phyloP scores from a whole-genome alignment of 2,888 invertebrate genomes.

The Habroteleia sp. region DNA sequence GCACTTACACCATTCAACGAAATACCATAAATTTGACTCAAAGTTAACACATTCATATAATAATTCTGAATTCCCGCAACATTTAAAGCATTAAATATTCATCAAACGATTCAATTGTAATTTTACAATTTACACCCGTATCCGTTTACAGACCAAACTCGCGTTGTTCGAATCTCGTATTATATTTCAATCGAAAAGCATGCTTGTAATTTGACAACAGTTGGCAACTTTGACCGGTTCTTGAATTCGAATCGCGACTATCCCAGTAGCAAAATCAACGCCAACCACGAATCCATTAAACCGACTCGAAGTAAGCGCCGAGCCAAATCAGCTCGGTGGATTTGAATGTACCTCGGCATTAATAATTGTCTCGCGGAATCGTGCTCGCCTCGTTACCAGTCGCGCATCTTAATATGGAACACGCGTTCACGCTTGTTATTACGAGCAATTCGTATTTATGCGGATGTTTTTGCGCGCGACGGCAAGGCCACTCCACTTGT shows the following conservation, averaged over 20 bases:
- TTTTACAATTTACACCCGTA: too few relatives aligned
- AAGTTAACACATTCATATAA: too few relatives aligned
- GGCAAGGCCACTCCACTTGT: slow-evolving; percentile 49
- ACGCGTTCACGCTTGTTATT: slow-evolving; percentile 42
- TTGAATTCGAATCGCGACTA: background rate
- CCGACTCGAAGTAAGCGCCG: background rate
- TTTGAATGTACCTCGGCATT: slow-evolving; percentile 8
- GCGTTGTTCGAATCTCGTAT: too few relatives aligned
- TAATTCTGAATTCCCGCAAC: too few relatives aligned
- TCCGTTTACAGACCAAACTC: too few relatives aligned
- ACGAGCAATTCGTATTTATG: slow-evolving; percentile 33
- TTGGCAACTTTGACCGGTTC: too few relatives aligned
- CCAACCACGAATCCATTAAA: slow-evolving; percentile 8
- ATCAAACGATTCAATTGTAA: too few relatives aligned
- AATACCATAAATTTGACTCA: too few relatives aligned
- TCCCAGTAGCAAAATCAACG: background rate
- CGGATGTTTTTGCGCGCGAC: slow-evolving; percentile 48
- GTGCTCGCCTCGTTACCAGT: slow-evolving; percentile 18
- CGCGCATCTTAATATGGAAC: slow-evolving; percentile 47
- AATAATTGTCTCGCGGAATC: slow-evolving; percentile 23
- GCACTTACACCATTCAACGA: too few relatives aligned
- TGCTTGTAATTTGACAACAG: background rate
- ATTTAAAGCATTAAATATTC: too few relatives aligned
- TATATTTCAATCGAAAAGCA: background rate
- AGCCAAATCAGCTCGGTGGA: slow-evolving; percentile 1